Evolutionary conservation across 2,888 invertebrate species (phyloP), one percentile per base, ranked within the genome.

Genomic region (Troides aeacus): DNA sequence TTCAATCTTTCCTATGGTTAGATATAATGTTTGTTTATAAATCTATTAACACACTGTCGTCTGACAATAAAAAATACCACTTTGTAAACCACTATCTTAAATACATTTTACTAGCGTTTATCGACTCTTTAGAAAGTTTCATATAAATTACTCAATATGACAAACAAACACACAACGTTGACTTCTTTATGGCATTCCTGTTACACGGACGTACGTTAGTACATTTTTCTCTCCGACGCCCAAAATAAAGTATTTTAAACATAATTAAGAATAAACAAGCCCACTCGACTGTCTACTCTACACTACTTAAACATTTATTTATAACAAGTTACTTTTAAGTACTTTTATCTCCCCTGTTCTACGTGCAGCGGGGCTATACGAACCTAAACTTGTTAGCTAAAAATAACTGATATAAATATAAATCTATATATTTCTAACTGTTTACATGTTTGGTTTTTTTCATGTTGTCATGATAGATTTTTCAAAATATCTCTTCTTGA

Each of bases 301-400:
- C 66, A 70, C 70, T 70, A 67, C 70, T 70, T 46, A 64, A 64
- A 50, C 60, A 62, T 70, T 64, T 70, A 70, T 70, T 70, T 70
- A 69, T 70, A 70, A 66, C 60, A 53, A 63, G 66, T 67, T 66
- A 64, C 70, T 70, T 60, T 63, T 70, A 60, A 66, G 50, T 62
- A 67, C 67, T 67, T 67, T 65, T 66, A 68, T 56, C 61, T 70
- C 61, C 60, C 63, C 70, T 30, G 23, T 63, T 53, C 18, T 58
- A n/a, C 56, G 64, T 39, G 60, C 42, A 57, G 66, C 42, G 60
- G 42, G 21, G 21, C 50, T 69, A 39, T 39, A 42, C 50, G 59
- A 65, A 66, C 57, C 70, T 67, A 30, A 61, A 66, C 70, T 57
- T 36, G 18, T 60, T 60, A 61, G n/a, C 30, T 67, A 18, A 61